A percentile compares a stretch with the other conserved stretches of the same genome.
Evolutionary conservation across 2,888 invertebrate species (phyloP).

Genomic region (Zonitis immaculata): DNA sequence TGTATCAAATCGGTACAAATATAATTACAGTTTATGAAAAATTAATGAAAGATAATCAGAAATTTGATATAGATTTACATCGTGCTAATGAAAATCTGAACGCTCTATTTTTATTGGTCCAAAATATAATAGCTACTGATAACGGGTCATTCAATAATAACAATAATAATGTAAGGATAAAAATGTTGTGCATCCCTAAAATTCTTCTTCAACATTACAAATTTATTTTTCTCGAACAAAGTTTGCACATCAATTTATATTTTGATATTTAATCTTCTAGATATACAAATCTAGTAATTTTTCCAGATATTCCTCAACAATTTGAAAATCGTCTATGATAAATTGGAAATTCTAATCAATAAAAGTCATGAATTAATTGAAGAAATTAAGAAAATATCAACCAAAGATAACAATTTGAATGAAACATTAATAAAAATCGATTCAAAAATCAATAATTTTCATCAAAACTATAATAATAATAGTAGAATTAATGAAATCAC

Average conservation of each 20-base stretch:
- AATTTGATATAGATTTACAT: slow-evolving; percentile 28
- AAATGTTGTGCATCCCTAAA: neutral
- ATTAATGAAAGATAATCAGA: slow-evolving; percentile 32
- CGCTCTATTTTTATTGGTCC: slow-evolving; percentile 26
- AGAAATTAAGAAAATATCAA: neutral
- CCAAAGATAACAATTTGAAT: neutral
- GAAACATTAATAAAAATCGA: neutral
- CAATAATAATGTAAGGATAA: neutral
- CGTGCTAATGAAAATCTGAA: slow-evolving; percentile 27
- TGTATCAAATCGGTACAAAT: slow-evolving; percentile 37
- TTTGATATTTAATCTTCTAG: too few species aligned
- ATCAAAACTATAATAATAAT: neutral
- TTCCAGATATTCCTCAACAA: neutral
- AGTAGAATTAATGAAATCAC: neutral
- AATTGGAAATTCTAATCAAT: neutral
- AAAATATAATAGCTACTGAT: slow-evolving; percentile 18
- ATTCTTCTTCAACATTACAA: too few species aligned
- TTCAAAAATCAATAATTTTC: neutral
- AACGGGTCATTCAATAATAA: slow-evolving; percentile 2
- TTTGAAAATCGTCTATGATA: neutral
- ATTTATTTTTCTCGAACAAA: too few species aligned
- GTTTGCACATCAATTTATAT: too few species aligned
- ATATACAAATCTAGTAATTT: too few species aligned
- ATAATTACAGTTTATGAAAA: slow-evolving; percentile 38
- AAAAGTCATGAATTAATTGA: neutral